These are phyloP conservation scores for Heteronetta atricapilla DNA, from an alignment of 2,113 vertebrate genomes.

Conservation along the genomic window DNA sequence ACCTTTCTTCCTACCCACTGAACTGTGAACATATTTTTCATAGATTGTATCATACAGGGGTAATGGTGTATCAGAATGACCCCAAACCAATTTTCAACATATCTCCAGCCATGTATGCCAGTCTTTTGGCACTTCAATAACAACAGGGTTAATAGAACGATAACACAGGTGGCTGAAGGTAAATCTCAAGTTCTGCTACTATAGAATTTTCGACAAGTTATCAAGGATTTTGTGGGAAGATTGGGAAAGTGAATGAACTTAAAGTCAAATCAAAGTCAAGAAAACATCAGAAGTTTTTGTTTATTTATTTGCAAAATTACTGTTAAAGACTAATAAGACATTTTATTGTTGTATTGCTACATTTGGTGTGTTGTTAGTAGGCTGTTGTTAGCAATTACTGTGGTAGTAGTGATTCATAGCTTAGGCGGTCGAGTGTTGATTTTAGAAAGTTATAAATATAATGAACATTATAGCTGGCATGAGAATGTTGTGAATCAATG, in stretches of 20 bases:
- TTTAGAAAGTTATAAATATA: background rate
- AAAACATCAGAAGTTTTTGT: background rate
- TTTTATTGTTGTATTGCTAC: background rate
- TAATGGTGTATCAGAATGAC: background rate
- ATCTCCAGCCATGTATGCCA: background rate
- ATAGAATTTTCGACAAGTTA: background rate
- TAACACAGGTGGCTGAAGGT: background rate
- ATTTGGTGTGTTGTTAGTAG: background rate
- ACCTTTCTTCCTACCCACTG: background rate
- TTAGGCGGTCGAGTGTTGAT: background rate
- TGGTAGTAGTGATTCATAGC: background rate
- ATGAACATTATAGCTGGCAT: background rate
- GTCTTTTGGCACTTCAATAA: background rate
- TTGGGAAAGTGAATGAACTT: background rate
- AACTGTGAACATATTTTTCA: background rate
- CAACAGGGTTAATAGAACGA: too few relatives aligned
- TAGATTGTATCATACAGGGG: background rate
- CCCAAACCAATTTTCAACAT: background rate
- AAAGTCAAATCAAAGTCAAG: background rate
- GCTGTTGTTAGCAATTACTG: background rate
- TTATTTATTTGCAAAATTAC: background rate
- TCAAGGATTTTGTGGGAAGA: background rate
- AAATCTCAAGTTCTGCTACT: background rate
- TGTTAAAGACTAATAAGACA: background rate
- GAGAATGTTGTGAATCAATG: background rate